phyloP scores from a whole-genome alignment of 2,888 invertebrate species.

The Parnassius glacialis region DNA sequence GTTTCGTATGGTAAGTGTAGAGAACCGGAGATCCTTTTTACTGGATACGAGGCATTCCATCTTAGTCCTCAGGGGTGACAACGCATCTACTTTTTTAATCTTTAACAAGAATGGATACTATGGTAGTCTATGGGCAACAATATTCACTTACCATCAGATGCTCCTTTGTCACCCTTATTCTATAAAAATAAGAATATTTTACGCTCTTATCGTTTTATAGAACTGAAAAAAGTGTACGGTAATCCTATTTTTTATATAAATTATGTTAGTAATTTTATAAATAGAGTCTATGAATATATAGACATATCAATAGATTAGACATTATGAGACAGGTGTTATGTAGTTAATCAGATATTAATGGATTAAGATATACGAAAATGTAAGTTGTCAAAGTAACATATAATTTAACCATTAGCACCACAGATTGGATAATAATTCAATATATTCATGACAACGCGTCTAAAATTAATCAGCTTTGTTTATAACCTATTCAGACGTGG shows the following conservation, averaged over 20 bases:
- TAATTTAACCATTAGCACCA: not conserved
- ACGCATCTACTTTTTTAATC: too few relatives aligned
- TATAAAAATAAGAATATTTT: too few relatives aligned
- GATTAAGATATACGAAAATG: not conserved
- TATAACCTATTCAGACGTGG: not conserved
- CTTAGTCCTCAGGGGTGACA: too few relatives aligned
- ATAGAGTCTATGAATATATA: not conserved
- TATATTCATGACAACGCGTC: not conserved
- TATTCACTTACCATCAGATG: too few relatives aligned
- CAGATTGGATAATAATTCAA: slow-evolving; percentile 1
- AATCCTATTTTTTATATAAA: not conserved
- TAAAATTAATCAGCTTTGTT: slow-evolving; percentile 6
- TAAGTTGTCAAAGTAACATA: not conserved
- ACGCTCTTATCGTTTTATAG: not conserved
- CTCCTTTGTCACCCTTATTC: too few relatives aligned
- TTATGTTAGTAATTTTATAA: not conserved
- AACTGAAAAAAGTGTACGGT: too few relatives aligned
- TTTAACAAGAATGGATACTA: too few relatives aligned
- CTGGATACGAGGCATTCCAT: too few relatives aligned
- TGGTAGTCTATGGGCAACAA: too few relatives aligned
- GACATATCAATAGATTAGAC: not conserved
- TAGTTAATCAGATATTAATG: slow-evolving; percentile 13
- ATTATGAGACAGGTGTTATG: slow-evolving; percentile 17
- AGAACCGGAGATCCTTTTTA: too few relatives aligned
- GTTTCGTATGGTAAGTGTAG: too few relatives aligned